A percentile compares a stretch with the other conserved stretches of the same genome.
These are phyloP conservation scores for Micromys minutus DNA, from an alignment of 2,113 vertebrate species.

Conservation along the genomic window DNA sequence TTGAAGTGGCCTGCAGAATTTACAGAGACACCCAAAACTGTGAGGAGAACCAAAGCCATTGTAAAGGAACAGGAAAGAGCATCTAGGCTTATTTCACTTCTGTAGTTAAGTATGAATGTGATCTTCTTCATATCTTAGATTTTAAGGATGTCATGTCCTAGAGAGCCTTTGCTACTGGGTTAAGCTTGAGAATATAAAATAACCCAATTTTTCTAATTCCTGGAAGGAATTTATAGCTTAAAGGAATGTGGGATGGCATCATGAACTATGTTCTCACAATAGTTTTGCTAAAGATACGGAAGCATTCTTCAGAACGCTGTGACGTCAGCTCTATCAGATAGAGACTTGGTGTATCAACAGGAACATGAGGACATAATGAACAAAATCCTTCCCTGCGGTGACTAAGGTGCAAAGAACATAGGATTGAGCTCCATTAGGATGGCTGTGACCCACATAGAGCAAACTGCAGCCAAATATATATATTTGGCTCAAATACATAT, in stretches of 20 bases:
- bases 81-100: conserved; percentile 56
- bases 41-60: conserved; percentile 38
- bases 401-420: conserved; percentile 28
- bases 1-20: conserved; percentile 65
- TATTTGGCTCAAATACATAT: too few relatives aligned
- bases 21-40: conserved; percentile 56
- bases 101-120: conserved; percentile 51
- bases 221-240: conserved; percentile 57
- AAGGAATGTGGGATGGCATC: conserved; percentile 6
- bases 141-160: background rate
- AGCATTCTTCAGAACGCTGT: conserved; percentile 42
- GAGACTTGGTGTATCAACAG: conserved; percentile 44
- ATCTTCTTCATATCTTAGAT: conserved; percentile 43
- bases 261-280: conserved; percentile 28
- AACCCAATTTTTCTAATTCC: background rate
- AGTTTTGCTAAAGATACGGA: conserved; percentile 49
- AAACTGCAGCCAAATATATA: too few relatives aligned
- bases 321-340: conserved; percentile 31
- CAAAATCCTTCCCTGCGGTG: conserved; percentile 10
- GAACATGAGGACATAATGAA: conserved; percentile 21
- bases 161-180: conserved; percentile 33
- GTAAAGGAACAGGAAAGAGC: conserved; percentile 43
- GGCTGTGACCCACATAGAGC: conserved; percentile 17
- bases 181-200: conserved; percentile 19
- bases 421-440: conserved; percentile 1